These are phyloP conservation scores for Lethenteron reissneri DNA, from an alignment of 2,113 vertebrate species.

Conservation along the genomic window DNA sequence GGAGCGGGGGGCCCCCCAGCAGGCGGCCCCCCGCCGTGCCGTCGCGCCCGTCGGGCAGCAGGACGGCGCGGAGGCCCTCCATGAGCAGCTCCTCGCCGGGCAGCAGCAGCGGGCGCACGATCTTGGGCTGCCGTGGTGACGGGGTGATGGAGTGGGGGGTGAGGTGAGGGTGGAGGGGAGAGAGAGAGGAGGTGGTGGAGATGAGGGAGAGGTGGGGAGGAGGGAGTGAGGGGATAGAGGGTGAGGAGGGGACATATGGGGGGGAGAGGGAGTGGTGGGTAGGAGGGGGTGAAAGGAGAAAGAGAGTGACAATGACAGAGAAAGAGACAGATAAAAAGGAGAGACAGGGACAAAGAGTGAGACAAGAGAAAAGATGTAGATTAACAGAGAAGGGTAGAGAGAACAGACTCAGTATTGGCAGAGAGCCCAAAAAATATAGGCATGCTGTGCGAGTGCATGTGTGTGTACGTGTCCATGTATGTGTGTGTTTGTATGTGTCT, in stretches of 20 bases:
- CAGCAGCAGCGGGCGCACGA: slow-evolving; percentile 59
- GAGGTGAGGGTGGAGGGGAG: background rate
- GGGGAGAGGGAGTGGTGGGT: too few relatives aligned
- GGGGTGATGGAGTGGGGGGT: background rate
- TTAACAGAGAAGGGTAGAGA: too few relatives aligned
- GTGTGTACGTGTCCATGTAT: background rate
- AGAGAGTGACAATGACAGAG: too few relatives aligned
- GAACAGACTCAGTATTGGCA: too few relatives aligned
- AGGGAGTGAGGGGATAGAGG: too few relatives aligned
- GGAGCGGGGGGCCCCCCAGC: slow-evolving; percentile 72
- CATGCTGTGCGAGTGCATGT: background rate
- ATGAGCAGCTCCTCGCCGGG: slow-evolving; percentile 78
- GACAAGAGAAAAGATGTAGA: too few relatives aligned
- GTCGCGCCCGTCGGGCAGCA: slow-evolving; percentile 79
- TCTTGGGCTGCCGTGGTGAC: slow-evolving; percentile 57
- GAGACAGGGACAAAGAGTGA: too few relatives aligned
- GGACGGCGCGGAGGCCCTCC: slow-evolving; percentile 68
- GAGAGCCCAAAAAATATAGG: background rate
- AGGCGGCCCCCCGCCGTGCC: slow-evolving; percentile 64
- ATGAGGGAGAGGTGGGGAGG: too few relatives aligned
- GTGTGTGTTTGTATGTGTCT: background rate
- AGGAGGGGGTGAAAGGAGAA: too few relatives aligned
- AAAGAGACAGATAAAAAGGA: too few relatives aligned
- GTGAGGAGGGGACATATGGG: too few relatives aligned
- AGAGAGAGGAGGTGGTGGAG: too few relatives aligned